A percentile compares a stretch with the other conserved stretches of the same genome.
Conservation (phyloP, 2,888 invertebrate genomes). For the Dryocosmus kuriphilus region DNA sequence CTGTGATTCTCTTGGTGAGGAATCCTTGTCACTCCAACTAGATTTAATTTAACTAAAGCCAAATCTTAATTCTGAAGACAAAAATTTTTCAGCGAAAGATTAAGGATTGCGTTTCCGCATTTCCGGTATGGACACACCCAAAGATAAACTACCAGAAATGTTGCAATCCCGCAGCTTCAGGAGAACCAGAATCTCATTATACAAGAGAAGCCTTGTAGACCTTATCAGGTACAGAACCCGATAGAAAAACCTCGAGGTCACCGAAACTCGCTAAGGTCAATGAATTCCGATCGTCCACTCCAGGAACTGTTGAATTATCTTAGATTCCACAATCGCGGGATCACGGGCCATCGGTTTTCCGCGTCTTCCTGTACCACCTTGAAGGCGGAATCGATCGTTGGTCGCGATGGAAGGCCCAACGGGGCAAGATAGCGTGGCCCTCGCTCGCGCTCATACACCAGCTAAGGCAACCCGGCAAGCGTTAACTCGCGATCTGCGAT, state of each 20-base stretch:
- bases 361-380: neutral
- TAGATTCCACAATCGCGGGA: slow-evolving; percentile 24
- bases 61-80: too few relatives aligned
- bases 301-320: slow-evolving; percentile 3
- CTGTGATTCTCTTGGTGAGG: too few relatives aligned
- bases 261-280: slow-evolving; percentile 16
- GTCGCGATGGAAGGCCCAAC: slow-evolving; percentile 26
- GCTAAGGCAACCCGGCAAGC: slow-evolving; percentile 56
- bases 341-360: slow-evolving; percentile 25
- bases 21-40: too few relatives aligned
- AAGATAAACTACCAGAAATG: slow-evolving; percentile 3
- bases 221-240: slow-evolving; percentile 7
- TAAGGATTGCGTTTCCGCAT: neutral
- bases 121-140: neutral
- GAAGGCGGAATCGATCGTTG: slow-evolving; percentile 24
- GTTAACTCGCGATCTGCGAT: slow-evolving; percentile 66
- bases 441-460: slow-evolving; percentile 58
- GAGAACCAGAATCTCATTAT: neutral
- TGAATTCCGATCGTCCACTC: slow-evolving; percentile 11
- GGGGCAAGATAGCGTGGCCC: slow-evolving; percentile 43
- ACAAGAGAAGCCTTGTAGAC: slow-evolving; percentile 27
- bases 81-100: neutral
- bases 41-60: too few relatives aligned
- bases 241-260: neutral
- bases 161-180: neutral